Percentiles rank a stretch among this genome's conserved stretches.
These are phyloP conservation scores for Cervus canadensis DNA, from an alignment of 2,113 vertebrate species.

Conservation along the genomic window DNA sequence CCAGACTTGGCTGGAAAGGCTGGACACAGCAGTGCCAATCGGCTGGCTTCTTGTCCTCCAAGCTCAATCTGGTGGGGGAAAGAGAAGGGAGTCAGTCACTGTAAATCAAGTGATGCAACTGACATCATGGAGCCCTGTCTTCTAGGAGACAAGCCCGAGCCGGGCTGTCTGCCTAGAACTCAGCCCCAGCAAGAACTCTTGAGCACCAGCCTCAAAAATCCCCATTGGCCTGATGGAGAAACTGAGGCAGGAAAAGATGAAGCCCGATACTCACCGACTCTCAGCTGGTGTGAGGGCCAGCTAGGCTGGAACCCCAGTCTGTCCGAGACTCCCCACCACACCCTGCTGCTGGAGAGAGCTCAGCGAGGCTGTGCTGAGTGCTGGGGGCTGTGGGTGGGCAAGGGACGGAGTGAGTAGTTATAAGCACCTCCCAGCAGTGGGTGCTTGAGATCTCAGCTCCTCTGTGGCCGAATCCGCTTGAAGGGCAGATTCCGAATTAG, in stretches of 20 bases:
- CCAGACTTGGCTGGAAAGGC: background rate
- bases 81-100: background rate
- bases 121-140: background rate
- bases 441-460: conserved; percentile 53
- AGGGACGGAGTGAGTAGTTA: conserved; percentile 48
- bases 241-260: conserved; percentile 24
- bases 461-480: conserved; percentile 67
- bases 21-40: background rate
- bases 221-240: conserved; percentile 2
- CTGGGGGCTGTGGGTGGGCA: conserved; percentile 55
- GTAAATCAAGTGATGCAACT: background rate
- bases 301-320: background rate
- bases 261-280: conserved; percentile 29
- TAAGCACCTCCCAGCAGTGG: conserved; percentile 62
- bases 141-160: background rate
- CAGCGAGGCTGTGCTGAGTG: conserved; percentile 38
- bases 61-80: conserved; percentile 27
- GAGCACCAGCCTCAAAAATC: background rate
- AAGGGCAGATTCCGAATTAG: conserved; percentile 67
- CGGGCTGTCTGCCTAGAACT: background rate
- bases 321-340: conserved; percentile 20
- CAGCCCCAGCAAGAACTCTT: background rate
- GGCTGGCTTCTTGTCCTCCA: conserved; percentile 33
- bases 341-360: conserved; percentile 44
- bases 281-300: background rate